These are phyloP conservation scores for Spinibarbus caldwelli DNA, from an alignment of 2,797 vertebrate genomes.

Conservation along the genomic window DNA sequence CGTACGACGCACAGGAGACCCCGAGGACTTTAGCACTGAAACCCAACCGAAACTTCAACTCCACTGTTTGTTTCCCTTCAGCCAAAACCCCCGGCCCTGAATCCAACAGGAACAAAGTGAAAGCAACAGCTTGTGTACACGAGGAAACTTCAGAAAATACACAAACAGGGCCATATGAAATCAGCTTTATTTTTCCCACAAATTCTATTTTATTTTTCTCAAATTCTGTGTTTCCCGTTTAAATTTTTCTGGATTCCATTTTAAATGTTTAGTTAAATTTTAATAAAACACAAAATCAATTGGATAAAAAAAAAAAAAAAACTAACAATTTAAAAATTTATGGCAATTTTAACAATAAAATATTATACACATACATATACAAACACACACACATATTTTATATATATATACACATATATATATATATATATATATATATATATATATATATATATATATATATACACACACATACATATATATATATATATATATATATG, in stretches of 20 bases:
- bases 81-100: neutral
- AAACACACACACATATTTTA: no score
- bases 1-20: constrained; percentile 47
- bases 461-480: no score
- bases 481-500: no score
- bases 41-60: neutral
- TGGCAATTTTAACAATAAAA: no score
- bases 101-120: neutral
- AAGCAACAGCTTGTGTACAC: neutral
- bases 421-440: no score
- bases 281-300: neutral
- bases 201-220: neutral
- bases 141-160: neutral
- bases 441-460: no score
- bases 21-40: neutral
- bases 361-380: no score
- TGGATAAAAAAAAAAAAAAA: no score
- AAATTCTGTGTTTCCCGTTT: neutral
- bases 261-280: no score
- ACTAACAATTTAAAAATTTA: no score
- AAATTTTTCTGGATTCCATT: no score
- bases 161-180: neutral
- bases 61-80: neutral
- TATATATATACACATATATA: no score
- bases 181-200: neutral